A percentile compares a stretch with the other conserved stretches of the same genome.
Evolutionary conservation across 2,888 invertebrate genomes (phyloP).

Genomic region (Gari tellinella): DNA sequence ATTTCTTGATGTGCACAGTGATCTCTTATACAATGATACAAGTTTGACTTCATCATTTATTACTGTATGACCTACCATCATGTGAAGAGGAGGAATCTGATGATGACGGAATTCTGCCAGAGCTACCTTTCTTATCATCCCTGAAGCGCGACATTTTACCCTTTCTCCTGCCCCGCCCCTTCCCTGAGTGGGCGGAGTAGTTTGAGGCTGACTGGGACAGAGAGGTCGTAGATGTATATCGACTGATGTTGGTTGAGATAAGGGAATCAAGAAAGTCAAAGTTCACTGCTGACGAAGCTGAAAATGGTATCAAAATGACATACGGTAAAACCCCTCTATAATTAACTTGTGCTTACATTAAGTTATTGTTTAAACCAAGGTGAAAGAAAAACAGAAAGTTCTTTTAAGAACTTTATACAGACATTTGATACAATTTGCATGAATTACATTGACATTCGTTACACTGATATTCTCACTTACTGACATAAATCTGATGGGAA

Average conservation of each 20-base stretch:
- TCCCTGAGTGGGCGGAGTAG: conserved; percentile 64
- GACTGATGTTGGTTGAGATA: conserved; percentile 70
- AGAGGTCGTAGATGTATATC: conserved; percentile 69
- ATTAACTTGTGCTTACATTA: too few relatives aligned
- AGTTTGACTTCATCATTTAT: too few relatives aligned
- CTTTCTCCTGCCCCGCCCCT: conserved; percentile 31
- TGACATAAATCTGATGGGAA: too few relatives aligned
- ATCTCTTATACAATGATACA: too few relatives aligned
- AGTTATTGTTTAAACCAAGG: too few relatives aligned
- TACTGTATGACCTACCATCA: conserved; percentile 32
- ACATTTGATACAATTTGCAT: too few relatives aligned
- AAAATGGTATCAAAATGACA: not conserved
- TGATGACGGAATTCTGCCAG: conserved; percentile 47
- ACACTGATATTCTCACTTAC: too few relatives aligned
- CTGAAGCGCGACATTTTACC: conserved; percentile 32
- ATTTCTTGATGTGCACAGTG: too few relatives aligned
- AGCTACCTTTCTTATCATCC: conserved; percentile 34
- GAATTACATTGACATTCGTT: too few relatives aligned
- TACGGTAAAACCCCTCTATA: too few relatives aligned
- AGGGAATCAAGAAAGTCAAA: conserved; percentile 78
- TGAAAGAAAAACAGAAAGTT: too few relatives aligned
- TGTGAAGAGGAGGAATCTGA: conserved; percentile 58
- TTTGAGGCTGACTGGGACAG: conserved; percentile 75
- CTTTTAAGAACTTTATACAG: too few relatives aligned
- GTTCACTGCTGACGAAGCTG: conserved; percentile 69